These are phyloP conservation scores for Lottia gigantea DNA, from an alignment of 2,888 invertebrate species.

Conservation along the genomic window DNA sequence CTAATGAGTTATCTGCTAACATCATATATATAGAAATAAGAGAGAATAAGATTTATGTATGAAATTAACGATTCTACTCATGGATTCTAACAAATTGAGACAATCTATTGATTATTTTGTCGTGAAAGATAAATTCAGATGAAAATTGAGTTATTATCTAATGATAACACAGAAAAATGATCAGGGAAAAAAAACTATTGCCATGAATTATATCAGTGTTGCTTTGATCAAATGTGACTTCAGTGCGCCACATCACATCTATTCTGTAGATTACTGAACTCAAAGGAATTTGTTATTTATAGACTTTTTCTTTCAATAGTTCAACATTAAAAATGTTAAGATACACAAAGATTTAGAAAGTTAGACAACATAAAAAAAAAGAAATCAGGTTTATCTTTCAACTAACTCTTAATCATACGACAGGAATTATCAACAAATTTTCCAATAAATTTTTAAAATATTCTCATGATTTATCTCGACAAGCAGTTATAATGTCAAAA, in stretches of 20 bases:
- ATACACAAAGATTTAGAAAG: too few relatives aligned
- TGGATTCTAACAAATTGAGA: neutral
- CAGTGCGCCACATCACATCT: neutral
- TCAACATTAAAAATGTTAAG: too few relatives aligned
- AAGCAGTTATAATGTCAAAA: too few relatives aligned
- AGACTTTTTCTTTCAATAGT: neutral
- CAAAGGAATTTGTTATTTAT: neutral
- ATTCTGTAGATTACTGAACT: neutral
- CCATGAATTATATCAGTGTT: neutral
- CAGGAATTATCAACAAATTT: too few relatives aligned
- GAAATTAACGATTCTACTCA: neutral
- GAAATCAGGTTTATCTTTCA: neutral
- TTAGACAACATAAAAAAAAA: neutral
- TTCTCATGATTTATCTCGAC: too few relatives aligned
- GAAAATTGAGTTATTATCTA: neutral
- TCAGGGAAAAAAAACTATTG: neutral
- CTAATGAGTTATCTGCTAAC: too few relatives aligned
- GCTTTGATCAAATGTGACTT: neutral
- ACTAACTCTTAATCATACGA: too few relatives aligned
- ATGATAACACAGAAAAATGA: neutral
- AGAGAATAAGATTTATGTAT: neutral
- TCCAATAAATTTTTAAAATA: too few relatives aligned
- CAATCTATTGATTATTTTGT: slow-evolving; percentile 1
- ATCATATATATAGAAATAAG: too few relatives aligned
- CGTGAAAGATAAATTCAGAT: neutral